Base-by-base conservation (phyloP, 2,888 invertebrate genomes). In the Watsonalla cultraria region DNA sequence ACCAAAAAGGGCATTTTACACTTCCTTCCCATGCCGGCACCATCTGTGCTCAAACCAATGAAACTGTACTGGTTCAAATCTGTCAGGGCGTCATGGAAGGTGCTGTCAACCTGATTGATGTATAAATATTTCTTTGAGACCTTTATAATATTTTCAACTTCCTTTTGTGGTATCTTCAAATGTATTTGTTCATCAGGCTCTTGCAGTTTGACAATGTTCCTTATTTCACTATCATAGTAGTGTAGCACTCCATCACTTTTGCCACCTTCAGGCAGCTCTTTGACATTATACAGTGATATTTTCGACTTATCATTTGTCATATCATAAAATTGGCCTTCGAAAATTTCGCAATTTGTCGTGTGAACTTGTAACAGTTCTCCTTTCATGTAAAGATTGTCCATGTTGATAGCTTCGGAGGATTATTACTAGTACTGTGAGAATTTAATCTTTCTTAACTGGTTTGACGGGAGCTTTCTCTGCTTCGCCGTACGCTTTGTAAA, bases 401-500 rank as follows among this genome's bases (percentile, higher is more conserved):
- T 91, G 74, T 74, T 85, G 62, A 59, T 51, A 54, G 59, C 59
- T 66, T 57, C 52, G 62, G 51, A 56, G 61, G 42, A 52, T 55
- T 51, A 37, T 54, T 50, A 39, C 15, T 48, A 52, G 46, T 50
- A 34, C 54, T 46, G 11, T 48, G 47, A 39, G 15, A 54, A 60
- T 59, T 78, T 90, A 91, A 69, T 91, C 91, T 70, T 81, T 85
- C 66, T 91, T 91, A 5, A 86, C 79, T 4, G 89, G 86, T 65
- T 91, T 90, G 13, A 70, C 49, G 45, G 76, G 74, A 50, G 72
- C 47, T 71, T 77, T 90, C 0, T 87, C 92, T 11, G 84, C 59
- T 63, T 92, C 93, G 64, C 93, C 93, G 78, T 96, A 96, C 0
- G 96, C 96, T 70, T 92, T 92, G 75, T 94, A 95, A 69, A 97